Conservation (phyloP, 2,797 vertebrate genomes). For the Coilia nasus region DNA sequence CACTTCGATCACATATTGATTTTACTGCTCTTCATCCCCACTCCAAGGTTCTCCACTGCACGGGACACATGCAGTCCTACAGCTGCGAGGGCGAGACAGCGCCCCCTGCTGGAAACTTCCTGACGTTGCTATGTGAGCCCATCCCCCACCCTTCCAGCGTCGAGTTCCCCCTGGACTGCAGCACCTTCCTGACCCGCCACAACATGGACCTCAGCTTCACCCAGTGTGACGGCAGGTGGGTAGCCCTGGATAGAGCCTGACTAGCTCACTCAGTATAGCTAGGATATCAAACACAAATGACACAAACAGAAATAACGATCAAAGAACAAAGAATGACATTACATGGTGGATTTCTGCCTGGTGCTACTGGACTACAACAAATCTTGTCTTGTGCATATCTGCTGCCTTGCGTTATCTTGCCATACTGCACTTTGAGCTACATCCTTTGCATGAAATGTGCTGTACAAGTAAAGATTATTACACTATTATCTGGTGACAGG, state of each 20-base stretch:
- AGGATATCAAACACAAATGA: neutral
- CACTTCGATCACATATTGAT: neutral
- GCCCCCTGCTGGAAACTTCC: constrained; percentile 68
- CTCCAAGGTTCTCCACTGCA: constrained; percentile 85
- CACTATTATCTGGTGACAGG: too few species aligned
- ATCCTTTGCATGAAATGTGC: too few species aligned
- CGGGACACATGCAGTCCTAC: constrained; percentile 75
- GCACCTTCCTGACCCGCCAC: constrained; percentile 85
- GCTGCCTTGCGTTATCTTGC: too few species aligned
- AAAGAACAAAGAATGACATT: neutral
- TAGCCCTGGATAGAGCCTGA: neutral
- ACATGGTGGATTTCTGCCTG: too few species aligned
- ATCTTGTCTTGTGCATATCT: too few species aligned
- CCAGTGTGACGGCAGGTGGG: constrained; percentile 88
- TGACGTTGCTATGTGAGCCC: constrained; percentile 87
- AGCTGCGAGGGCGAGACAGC: constrained; percentile 41
- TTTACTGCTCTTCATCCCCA: neutral
- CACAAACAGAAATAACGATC: neutral
- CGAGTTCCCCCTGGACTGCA: constrained; percentile 83
- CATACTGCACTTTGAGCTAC: too few species aligned
- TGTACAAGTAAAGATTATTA: too few species aligned
- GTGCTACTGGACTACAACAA: too few species aligned
- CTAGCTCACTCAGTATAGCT: neutral
- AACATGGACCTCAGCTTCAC: constrained; percentile 89
- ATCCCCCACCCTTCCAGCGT: constrained; percentile 85